A percentile compares a stretch with the other conserved stretches of the same genome.
These are phyloP conservation scores for Enteromius fasciolatus DNA, from an alignment of 2,797 vertebrate genomes.

Conservation along the genomic window DNA sequence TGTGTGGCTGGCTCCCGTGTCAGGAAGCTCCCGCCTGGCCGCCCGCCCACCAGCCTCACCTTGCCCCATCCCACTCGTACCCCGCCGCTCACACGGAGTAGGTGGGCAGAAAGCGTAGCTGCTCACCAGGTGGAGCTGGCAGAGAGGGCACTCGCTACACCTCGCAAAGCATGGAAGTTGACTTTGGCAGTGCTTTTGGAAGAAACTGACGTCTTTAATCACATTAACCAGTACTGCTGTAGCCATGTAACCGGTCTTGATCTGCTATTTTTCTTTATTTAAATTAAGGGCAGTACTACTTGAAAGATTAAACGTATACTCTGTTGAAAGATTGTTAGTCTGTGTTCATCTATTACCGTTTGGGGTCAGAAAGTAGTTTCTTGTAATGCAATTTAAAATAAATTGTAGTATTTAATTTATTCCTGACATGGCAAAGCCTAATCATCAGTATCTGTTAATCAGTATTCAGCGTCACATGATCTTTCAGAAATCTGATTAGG, in stretches of 20 bases:
- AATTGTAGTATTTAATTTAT: neutral
- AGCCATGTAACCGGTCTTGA: neutral
- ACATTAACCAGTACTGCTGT: neutral
- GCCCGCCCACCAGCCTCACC: conserved; percentile 80
- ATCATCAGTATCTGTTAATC: neutral
- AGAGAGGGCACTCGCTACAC: conserved; percentile 27
- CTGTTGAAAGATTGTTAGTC: neutral
- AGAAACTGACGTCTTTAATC: conserved; percentile 20
- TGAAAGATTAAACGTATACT: too few species aligned
- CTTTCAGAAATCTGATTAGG: neutral
- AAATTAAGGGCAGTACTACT: neutral
- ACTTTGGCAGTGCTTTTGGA: conserved; percentile 28
- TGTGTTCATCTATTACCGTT: neutral
- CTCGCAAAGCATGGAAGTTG: conserved; percentile 5
- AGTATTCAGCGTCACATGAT: neutral
- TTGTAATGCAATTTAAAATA: too few species aligned
- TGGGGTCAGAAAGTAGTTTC: neutral
- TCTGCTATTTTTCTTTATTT: neutral
- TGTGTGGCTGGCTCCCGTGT: conserved; percentile 77
- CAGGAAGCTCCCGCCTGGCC: conserved; percentile 81
- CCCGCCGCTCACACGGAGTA: conserved; percentile 73
- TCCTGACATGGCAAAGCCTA: neutral
- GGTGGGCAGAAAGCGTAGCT: conserved; percentile 69
- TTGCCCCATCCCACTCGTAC: conserved; percentile 73
- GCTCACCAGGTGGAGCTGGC: conserved; percentile 49